Conservation (phyloP, 2,113 vertebrate species). For the Antechinus stuartii region DNA sequence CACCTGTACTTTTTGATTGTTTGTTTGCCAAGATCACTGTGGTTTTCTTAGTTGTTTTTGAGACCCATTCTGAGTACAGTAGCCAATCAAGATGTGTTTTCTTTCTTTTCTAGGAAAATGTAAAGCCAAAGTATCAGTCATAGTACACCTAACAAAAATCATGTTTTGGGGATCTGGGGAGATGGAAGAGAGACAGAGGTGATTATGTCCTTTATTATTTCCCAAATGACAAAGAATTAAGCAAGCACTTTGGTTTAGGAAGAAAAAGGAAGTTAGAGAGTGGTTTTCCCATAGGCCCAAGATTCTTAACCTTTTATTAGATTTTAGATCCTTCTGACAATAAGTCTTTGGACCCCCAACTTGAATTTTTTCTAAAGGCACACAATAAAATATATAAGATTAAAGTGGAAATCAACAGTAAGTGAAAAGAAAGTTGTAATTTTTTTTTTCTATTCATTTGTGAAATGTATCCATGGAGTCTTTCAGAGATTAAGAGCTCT, state of each 20-base stretch:
- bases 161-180: conserved; percentile 16
- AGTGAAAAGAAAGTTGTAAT: background rate
- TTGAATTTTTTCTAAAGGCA: background rate
- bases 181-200: conserved; percentile 6
- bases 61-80: conserved; percentile 78
- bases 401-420: background rate
- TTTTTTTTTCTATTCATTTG: background rate
- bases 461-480: background rate
- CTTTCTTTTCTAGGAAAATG: conserved; percentile 61
- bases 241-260: background rate
- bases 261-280: background rate
- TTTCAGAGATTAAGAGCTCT: background rate
- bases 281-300: background rate
- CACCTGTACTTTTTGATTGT: conserved; percentile 88
- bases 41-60: conserved; percentile 79
- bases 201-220: background rate
- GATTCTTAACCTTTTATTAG: background rate
- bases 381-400: background rate
- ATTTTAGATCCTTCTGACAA: background rate
- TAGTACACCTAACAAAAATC: conserved; percentile 18
- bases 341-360: background rate
- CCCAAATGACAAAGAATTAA: background rate
- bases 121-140: conserved; percentile 1
- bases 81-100: conserved; percentile 73
- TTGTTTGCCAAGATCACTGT: conserved; percentile 83